These are phyloP conservation scores for Buathra laborator DNA, from an alignment of 2,888 invertebrate species.

Conservation along the genomic window DNA sequence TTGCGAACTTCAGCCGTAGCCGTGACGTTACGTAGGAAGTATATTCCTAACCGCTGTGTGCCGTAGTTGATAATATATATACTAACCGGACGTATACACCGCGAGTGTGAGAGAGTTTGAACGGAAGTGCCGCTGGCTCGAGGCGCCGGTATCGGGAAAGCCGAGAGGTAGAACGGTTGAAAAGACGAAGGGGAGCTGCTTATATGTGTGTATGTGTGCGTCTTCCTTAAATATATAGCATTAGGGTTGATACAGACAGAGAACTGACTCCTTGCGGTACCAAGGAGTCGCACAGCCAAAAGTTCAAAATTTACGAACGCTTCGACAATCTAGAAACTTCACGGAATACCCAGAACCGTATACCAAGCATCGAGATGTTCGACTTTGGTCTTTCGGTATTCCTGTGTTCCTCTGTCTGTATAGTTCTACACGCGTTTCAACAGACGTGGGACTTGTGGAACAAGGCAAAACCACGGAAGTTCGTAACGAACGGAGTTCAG, in stretches of 20 bases:
- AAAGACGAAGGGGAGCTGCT: slow-evolving; percentile 33
- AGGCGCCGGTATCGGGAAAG: slow-evolving; percentile 36
- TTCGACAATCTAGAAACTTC: slow-evolving; percentile 37
- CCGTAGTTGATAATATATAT: neutral
- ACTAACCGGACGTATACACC: neutral
- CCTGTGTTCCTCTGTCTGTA: slow-evolving; percentile 9
- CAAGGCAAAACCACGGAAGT: neutral
- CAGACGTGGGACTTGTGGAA: slow-evolving; percentile 34
- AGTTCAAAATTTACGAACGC: slow-evolving; percentile 40
- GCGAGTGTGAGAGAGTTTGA: slow-evolving; percentile 36
- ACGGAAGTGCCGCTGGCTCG: slow-evolving; percentile 39
- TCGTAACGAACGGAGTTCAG: slow-evolving; percentile 5
- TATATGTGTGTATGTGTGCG: neutral
- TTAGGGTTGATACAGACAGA: neutral
- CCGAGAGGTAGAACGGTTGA: slow-evolving; percentile 34
- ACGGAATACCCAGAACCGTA: slow-evolving; percentile 25
- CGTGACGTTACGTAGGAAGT: slow-evolving; percentile 43
- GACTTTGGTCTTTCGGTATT: slow-evolving; percentile 5
- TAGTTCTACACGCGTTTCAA: slow-evolving; percentile 20
- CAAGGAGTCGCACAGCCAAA: slow-evolving; percentile 20
- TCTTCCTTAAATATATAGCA: neutral
- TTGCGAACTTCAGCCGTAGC: slow-evolving; percentile 55
- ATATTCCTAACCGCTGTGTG: slow-evolving; percentile 17
- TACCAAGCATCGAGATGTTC: slow-evolving; percentile 50
- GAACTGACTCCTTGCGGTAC: neutral